A percentile compares a stretch with the other conserved stretches of the same genome.
Conservation (phyloP, 2,113 vertebrate species). For the Marcusenius ussheri region DNA sequence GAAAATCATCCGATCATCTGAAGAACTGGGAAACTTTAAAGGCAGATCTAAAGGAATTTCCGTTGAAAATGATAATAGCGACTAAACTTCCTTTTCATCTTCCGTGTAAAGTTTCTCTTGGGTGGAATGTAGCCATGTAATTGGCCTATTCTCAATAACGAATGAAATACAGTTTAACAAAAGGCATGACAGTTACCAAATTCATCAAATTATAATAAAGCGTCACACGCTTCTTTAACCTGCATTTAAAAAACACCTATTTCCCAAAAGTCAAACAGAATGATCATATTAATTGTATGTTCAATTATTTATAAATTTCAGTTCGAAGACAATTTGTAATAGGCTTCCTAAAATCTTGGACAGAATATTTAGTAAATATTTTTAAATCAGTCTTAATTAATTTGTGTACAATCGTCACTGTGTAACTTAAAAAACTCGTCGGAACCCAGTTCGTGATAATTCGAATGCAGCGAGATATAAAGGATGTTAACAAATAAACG, state of each 20-base stretch:
- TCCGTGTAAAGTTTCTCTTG: not conserved
- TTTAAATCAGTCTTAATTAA: not conserved
- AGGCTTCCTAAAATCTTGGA: not conserved
- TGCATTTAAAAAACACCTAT: not conserved
- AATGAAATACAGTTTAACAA: not conserved
- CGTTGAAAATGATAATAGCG: not conserved
- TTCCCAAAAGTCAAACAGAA: not conserved
- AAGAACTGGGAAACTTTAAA: not conserved
- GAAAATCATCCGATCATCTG: not conserved
- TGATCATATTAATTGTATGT: not conserved
- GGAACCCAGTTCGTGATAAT: not conserved
- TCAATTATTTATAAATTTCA: not conserved
- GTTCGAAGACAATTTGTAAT: not conserved
- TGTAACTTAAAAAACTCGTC: not conserved
- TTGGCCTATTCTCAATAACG: not conserved
- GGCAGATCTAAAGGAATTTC: not conserved
- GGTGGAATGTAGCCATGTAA: not conserved
- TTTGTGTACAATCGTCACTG: not conserved
- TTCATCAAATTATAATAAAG: not conserved
- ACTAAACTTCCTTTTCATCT: not conserved
- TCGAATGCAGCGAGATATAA: not conserved
- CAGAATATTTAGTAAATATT: not conserved
- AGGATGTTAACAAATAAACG: not conserved
- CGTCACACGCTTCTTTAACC: not conserved
- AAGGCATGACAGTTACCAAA: not conserved